Percentiles rank a stretch among this genome's conserved stretches.
These are phyloP conservation scores for Crotalus helleri DNA, from an alignment of 2,113 vertebrate species.

Conservation along the genomic window DNA sequence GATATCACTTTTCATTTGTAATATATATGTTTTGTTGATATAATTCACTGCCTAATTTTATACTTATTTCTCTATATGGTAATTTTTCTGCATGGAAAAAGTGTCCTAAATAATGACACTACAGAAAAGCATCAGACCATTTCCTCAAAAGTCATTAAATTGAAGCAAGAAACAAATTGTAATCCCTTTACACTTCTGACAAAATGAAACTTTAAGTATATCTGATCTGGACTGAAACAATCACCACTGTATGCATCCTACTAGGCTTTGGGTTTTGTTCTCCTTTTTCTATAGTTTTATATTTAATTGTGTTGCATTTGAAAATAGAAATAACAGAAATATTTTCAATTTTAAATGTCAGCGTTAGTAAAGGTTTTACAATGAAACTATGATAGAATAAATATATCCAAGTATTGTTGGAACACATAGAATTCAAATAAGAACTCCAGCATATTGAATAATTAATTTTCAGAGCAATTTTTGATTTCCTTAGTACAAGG, in stretches of 20 bases:
- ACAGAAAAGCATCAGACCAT: not conserved
- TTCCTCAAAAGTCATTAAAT: conserved; percentile 2
- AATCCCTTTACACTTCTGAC: not conserved
- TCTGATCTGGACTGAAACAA: conserved; percentile 1
- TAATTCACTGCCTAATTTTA: conserved; percentile 16
- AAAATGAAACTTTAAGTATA: not conserved
- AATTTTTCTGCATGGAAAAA: not conserved
- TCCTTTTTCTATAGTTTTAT: not conserved
- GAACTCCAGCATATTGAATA: not conserved
- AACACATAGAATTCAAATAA: not conserved
- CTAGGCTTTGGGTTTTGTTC: not conserved
- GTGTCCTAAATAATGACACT: not conserved
- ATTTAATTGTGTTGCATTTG: not conserved
- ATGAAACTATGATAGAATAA: not conserved
- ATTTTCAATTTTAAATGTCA: not conserved
- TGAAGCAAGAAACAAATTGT: not conserved
- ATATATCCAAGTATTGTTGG: not conserved
- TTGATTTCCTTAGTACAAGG: not conserved
- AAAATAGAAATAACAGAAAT: not conserved
- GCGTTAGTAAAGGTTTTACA: not conserved
- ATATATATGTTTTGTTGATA: conserved; percentile 1
- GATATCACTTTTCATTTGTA: conserved; percentile 14
- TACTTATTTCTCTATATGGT: not conserved
- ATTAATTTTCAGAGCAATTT: not conserved
- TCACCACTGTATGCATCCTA: not conserved